Evolutionary conservation across 2,113 vertebrate genomes (phyloP), one percentile per base, ranked within the genome.

Genomic region (Redunca redunca): DNA sequence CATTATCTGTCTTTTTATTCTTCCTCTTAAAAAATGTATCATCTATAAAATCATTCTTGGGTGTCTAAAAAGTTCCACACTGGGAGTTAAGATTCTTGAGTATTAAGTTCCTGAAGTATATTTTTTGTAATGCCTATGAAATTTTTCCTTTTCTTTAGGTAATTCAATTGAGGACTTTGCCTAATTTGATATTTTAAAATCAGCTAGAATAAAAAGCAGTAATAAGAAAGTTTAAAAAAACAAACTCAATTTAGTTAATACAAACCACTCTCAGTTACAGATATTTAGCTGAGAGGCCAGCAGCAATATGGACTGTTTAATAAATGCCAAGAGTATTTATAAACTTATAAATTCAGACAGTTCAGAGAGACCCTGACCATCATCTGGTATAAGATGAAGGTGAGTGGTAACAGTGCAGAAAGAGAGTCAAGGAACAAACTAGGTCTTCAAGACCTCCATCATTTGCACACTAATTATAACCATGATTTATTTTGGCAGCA

Each of bases 21-120:
- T 85, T 81, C 16, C 60, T 62, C n/a, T 53, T 40, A 95, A 48
- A 64, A 53, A 78, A 57, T 28, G 1, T 90, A 15, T 33, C 55
- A 93, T 88, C 40, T 9, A n/a, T 64, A 94, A 97, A 97, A 74
- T 21, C 57, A 96, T 43, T 58, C 11, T 95, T 94, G 88, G 48
- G 2, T 94, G 4, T 86, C 43, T 89, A 86, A 87, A 74, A 95
- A 26, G 43, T 62, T 97, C 15, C 26, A 71, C 7, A 55, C 1
- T 89, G 23, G 46, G 43, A 93, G 5, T 52, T 85, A 80, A 71
- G 52, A 43, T 91, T 94, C n/a, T 43, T 94, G n/a, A 83, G 48
- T 53, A 53, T 43, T 53, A 83, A 83, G 52, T 88, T 91, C 3
- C 21, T 67, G 85, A 78, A 87, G 40, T 3, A 80, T 43, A 3